A percentile compares a stretch with the other conserved stretches of the same genome.
phyloP scores from a whole-genome alignment of 1,140 invertebrate species.

The Papilio glaucus region DNA sequence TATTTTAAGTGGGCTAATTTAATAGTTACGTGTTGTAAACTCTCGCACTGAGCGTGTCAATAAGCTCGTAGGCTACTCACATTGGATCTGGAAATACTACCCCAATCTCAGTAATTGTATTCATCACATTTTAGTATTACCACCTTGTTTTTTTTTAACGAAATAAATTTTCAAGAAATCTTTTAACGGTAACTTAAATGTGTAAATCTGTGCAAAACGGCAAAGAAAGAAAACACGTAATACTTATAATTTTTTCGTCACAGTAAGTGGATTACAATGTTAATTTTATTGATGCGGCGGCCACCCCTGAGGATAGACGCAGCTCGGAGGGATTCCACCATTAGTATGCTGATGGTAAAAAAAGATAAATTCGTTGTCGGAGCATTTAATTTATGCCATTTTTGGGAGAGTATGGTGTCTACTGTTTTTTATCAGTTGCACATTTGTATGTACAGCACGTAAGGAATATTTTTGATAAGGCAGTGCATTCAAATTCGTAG shows the following conservation, averaged over 20 bases:
- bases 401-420: constrained; percentile 48
- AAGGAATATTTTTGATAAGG: constrained; percentile 36
- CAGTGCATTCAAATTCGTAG: constrained; percentile 4
- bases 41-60: too few species aligned
- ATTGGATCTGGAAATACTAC: too few species aligned
- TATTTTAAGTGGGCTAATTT: too few species aligned
- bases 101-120: too few species aligned
- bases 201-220: constrained; percentile 41
- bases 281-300: constrained; percentile 81
- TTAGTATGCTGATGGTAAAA: constrained; percentile 80
- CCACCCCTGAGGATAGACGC: constrained; percentile 68
- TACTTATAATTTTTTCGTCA: constrained; percentile 74
- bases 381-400: constrained; percentile 78
- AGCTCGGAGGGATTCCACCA: constrained; percentile 52
- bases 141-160: too few species aligned
- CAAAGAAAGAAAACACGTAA: constrained; percentile 57
- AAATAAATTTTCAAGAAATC: not conserved
- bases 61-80: too few species aligned
- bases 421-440: constrained; percentile 38
- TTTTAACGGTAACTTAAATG: constrained; percentile 1
- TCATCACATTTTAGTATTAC: too few species aligned
- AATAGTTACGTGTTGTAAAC: too few species aligned
- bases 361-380: constrained; percentile 79
- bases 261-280: constrained; percentile 81
- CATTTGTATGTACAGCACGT: constrained; percentile 30